A percentile compares a stretch with the other conserved stretches of the same genome.
Conservation (phyloP, 2,888 invertebrate species). For the Diaprepes abbreviatus region DNA sequence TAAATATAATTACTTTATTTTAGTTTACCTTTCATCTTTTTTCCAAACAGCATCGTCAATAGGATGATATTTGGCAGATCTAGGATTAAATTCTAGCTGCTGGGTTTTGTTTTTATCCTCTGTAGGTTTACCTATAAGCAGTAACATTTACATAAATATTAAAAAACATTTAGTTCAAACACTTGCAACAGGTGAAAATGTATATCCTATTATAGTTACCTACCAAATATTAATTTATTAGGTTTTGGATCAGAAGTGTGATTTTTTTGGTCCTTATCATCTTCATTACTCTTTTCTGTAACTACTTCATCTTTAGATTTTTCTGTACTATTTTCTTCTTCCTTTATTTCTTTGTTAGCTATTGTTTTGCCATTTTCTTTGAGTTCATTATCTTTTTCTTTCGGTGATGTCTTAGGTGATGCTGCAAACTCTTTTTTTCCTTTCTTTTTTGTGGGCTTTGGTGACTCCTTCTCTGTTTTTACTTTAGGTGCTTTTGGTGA, state of each 20-base stretch:
- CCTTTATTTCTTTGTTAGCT: conserved; percentile 8
- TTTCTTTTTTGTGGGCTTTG: neutral
- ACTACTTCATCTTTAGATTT: conserved; percentile 7
- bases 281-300: neutral
- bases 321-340: conserved; percentile 2
- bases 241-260: conserved; percentile 27
- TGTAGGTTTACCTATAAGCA: conserved; percentile 6
- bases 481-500: conserved; percentile 13
- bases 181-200: neutral
- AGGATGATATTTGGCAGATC: conserved; percentile 82
- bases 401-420: conserved; percentile 18
- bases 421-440: neutral
- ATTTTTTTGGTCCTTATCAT: neutral
- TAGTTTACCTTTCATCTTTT: conserved; percentile 73
- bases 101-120: conserved; percentile 13
- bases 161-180: no score
- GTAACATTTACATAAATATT: no score
- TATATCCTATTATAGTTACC: neutral
- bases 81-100: conserved; percentile 75
- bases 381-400: neutral
- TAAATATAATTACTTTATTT: neutral
- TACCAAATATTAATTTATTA: conserved; percentile 45
- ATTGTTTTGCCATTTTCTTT: neutral
- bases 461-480: neutral
- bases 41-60: conserved; percentile 88